A percentile compares a stretch with the other conserved stretches of the same genome.
Evolutionary conservation across 2,888 invertebrate species (phyloP).

Genomic region (Eupithecia insigniata): DNA sequence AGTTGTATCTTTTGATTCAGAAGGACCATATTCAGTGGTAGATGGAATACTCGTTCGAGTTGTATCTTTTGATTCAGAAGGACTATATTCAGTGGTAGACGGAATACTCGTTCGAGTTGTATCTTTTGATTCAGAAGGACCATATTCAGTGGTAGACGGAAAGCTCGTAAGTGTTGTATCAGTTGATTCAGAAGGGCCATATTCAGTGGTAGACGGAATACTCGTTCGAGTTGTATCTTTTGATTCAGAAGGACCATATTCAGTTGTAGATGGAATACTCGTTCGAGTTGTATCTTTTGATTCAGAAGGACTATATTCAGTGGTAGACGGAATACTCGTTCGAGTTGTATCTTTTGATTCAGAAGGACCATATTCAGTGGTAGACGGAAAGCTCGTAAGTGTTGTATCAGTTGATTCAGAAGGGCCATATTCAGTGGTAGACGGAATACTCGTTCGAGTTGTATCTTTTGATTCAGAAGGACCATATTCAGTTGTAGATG

Average conservation of each 20-base stretch:
- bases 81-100: not conserved
- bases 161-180: not conserved
- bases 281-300: not conserved
- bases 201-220: not conserved
- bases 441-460: not conserved
- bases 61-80: not conserved
- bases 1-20: too few species aligned
- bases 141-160: not conserved
- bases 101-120: not conserved
- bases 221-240: not conserved
- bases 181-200: not conserved
- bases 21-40: not conserved
- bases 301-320: not conserved
- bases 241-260: not conserved
- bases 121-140: not conserved
- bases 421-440: not conserved
- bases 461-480: not conserved
- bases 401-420: not conserved
- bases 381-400: not conserved
- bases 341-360: too few species aligned
- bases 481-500: not conserved
- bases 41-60: not conserved
- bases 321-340: too few species aligned
- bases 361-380: not conserved
- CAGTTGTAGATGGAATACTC: not conserved